These are phyloP conservation scores for Rattus rattus DNA, from an alignment of 2,113 vertebrate species.

Conservation along the genomic window DNA sequence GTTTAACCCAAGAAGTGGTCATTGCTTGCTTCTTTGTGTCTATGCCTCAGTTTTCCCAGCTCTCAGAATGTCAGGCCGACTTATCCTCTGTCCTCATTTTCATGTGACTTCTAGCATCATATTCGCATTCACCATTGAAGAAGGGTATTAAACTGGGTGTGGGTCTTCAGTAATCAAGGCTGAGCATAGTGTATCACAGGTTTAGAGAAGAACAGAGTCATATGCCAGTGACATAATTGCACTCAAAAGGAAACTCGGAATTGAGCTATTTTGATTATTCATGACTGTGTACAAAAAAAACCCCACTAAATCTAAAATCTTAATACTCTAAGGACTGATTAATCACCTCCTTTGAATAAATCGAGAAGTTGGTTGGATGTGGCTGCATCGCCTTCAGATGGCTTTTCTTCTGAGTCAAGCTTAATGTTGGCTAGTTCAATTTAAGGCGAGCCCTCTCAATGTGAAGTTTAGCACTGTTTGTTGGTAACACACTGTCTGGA, in stretches of 20 bases:
- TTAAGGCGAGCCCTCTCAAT: background rate
- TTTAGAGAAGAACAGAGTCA: background rate
- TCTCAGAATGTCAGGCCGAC: background rate
- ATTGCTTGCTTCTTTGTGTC: background rate
- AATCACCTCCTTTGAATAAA: background rate
- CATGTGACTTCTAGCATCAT: background rate
- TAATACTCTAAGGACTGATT: background rate
- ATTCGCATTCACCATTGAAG: background rate
- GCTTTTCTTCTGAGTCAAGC: background rate
- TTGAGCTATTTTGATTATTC: background rate
- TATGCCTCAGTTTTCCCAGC: background rate
- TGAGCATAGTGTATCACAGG: background rate
- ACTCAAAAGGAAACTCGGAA: accelerated
- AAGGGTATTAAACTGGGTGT: background rate
- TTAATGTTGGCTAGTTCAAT: background rate
- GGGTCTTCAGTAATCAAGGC: background rate
- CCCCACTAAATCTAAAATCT: background rate
- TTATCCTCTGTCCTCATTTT: background rate
- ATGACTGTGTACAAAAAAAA: background rate
- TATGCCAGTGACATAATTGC: background rate
- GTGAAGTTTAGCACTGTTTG: background rate
- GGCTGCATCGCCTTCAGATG: background rate
- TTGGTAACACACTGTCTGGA: background rate
- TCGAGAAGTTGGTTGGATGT: background rate
- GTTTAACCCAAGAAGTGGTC: background rate